Base-by-base conservation (phyloP, 2,888 invertebrate genomes). In the Cheilosia vernalis region DNA sequence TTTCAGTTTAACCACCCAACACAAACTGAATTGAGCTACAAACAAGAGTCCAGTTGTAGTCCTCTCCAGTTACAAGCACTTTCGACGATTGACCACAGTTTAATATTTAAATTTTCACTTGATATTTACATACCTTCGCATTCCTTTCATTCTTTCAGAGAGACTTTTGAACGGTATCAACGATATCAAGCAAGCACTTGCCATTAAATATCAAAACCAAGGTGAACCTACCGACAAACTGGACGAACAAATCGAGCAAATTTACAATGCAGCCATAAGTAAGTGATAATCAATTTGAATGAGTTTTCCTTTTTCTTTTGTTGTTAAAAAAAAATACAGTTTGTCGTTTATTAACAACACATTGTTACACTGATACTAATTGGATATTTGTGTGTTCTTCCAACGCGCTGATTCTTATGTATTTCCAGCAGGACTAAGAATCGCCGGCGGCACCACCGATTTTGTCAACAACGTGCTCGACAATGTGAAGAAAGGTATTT, bases 381-480 rank as follows among this genome's bases (percentile, higher is more conserved):
- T 77, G 17, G 53, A 66, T 76, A 76, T 82, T 82, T 67, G 51
- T 53, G 53, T 69, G 55, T 72, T 49, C 64, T 83, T 83, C 55
- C 44, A 49, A 82, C 69, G 77, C 74, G 81, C 53, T 78, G 78
- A 82, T 61, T 84, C 30, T 58, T 77, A 66, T 66, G 69, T 73
- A 47, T 74, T 87, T 87, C n/a, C 74, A 91, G 90, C 90, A 96
- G 98, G 96, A 93, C 93, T 96, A 67, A 95, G 95, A 93, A 97
- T 98, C 90, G 98, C 98, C 64, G 98, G 97, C 67, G 95, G 96
- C 89, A 96, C 98, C 60, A 97, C 98, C 13, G 98, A 98, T 89
- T 98, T 96, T 92, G 98, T 99, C 49, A 98, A 98, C 92, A 95
- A 95, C 92, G 95, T 98, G 79, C 93, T 98, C 92, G 97, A 97